Evolutionary conservation across 2,888 invertebrate genomes (phyloP), one percentile per base, ranked within the genome.

Genomic region (Diarsia dahlii): DNA sequence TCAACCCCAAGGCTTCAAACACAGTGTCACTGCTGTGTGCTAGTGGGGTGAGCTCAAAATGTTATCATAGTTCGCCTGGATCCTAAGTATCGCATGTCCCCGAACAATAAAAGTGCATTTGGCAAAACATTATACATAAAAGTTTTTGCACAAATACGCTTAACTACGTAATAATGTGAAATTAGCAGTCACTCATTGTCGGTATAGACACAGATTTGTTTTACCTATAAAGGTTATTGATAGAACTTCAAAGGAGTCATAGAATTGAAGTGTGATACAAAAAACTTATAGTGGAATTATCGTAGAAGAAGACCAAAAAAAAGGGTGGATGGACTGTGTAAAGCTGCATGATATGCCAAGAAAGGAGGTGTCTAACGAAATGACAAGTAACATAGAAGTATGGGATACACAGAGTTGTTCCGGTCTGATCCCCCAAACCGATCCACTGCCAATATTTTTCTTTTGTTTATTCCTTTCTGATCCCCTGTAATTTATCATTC

Each of bases 81-180:
- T 91, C 90, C 92, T 90, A 92, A 93, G 94, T 93, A 94, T 90
- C 90, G 95, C 96, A 94, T 96, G 96, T 92, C 93, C 84, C 89
- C 80, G 79, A 84, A 92, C 92, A 94, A 95, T 96, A 95, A 96
- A 95, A 93, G 90, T 93, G 93, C 93, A 94, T 93, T 93, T 90
- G 90, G 93, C 92, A 80, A 81, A 84, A 87, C 88, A 84, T 88
- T 82, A 82, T 81, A 60, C 60, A 82, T 78, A 79, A 87, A 86
- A 87, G 82, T 74, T 84, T 87, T 84, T 80, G 82, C 75, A 83
- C 84, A 82, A 87, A 86, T 80, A 86, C 87, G 71, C 85, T 67
- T 84, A 82, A 86, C 86, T 82, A 81, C 79, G 77, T 81, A 78
- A 84, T 80, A 88, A 88, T 87, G 78, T 78, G 78, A 78, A 81